A percentile compares a stretch with the other conserved stretches of the same genome.
phyloP scores from a whole-genome alignment of 2,888 invertebrate genomes.

The Mimas tiliae region DNA sequence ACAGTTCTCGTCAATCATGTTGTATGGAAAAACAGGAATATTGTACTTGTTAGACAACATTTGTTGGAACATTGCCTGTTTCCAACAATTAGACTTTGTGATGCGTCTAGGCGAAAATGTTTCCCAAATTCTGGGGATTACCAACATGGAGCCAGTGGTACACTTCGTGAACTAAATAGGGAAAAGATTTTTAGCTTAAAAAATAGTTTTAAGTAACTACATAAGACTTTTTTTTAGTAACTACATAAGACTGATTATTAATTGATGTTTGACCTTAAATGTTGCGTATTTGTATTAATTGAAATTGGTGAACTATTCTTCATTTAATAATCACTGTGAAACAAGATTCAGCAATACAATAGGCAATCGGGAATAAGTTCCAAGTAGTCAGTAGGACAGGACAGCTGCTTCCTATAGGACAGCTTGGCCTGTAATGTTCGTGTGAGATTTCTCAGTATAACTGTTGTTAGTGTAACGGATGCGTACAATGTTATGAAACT shows the following conservation, averaged over 20 bases:
- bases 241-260: too few species aligned
- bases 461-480: neutral
- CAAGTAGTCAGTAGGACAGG: too few species aligned
- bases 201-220: neutral
- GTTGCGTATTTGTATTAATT: too few species aligned
- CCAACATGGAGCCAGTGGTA: neutral
- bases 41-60: neutral
- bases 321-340: too few species aligned
- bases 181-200: neutral
- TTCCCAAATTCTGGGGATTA: neutral
- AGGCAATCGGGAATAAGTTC: too few species aligned
- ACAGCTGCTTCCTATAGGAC: neutral
- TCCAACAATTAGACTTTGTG: neutral
- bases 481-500: neutral
- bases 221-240: neutral
- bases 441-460: neutral
- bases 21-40: neutral
- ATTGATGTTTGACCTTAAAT: too few species aligned
- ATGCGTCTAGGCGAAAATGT: neutral
- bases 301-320: too few species aligned
- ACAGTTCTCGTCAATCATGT: neutral
- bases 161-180: neutral
- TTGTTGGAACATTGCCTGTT: neutral
- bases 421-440: neutral
- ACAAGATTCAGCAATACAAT: too few species aligned